Evolutionary conservation across 2,113 vertebrate species (phyloP).

Genomic region (Scophthalmus maximus): DNA sequence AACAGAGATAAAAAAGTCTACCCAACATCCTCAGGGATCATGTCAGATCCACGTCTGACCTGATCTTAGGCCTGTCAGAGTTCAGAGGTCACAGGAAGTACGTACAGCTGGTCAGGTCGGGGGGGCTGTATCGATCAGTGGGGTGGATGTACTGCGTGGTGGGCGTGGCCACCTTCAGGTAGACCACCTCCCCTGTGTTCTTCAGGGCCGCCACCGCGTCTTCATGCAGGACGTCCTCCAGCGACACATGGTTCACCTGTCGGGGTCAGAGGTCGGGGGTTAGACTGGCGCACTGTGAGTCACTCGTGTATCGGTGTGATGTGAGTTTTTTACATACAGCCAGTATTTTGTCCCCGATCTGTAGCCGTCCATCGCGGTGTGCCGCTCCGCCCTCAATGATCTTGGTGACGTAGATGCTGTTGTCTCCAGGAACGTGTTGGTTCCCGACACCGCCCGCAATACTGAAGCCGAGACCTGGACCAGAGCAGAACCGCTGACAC

Average conservation of each 20-base stretch:
- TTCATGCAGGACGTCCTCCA: slow-evolving; percentile 92
- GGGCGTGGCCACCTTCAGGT: slow-evolving; percentile 90
- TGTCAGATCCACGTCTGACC: no score
- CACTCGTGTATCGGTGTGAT: no score
- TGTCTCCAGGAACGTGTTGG: slow-evolving; percentile 90
- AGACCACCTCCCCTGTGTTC: slow-evolving; percentile 92
- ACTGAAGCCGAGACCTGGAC: slow-evolving; percentile 89
- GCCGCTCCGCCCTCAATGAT: slow-evolving; percentile 90
- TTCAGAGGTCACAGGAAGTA: background rate
- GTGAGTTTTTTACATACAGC: slow-evolving; percentile 76
- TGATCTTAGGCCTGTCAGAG: background rate
- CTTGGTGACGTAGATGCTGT: slow-evolving; percentile 92
- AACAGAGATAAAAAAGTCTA: no score
- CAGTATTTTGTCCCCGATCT: slow-evolving; percentile 91
- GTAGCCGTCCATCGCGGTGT: slow-evolving; percentile 87
- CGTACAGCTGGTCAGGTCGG: slow-evolving; percentile 91
- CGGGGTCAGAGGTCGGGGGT: background rate
- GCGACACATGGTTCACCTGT: slow-evolving; percentile 90
- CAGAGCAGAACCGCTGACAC: background rate
- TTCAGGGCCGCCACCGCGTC: slow-evolving; percentile 90
- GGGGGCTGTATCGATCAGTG: slow-evolving; percentile 87
- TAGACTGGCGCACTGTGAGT: no score
- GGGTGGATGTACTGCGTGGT: slow-evolving; percentile 85
- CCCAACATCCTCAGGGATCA: no score
- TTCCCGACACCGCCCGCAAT: slow-evolving; percentile 90